These are phyloP conservation scores for Anableps anableps DNA, from an alignment of 2,797 vertebrate species.

Conservation along the genomic window DNA sequence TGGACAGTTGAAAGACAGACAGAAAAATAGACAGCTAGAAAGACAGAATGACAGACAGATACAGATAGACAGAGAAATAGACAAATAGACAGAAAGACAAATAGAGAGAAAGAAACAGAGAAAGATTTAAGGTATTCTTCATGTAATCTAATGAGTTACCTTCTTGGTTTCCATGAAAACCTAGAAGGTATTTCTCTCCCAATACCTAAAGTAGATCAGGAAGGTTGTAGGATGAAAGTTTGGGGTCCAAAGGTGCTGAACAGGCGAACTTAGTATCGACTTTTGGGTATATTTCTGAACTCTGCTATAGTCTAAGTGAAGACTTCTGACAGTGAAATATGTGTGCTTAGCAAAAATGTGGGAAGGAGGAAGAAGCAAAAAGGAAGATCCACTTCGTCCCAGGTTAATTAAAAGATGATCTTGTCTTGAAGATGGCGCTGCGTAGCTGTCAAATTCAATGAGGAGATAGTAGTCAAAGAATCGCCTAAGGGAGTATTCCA, in stretches of 20 bases:
- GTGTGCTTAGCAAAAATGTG: neutral
- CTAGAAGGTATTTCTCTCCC: neutral
- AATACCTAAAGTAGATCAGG: neutral
- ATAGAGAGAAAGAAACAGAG: neutral
- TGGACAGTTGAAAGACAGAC: too few relatives aligned
- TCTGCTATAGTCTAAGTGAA: neutral
- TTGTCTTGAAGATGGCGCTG: slow-evolving; percentile 55
- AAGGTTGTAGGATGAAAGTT: neutral
- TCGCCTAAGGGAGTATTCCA: slow-evolving; percentile 49
- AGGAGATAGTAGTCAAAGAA: slow-evolving; percentile 51
- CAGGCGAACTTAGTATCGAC: neutral
- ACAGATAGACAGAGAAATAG: too few relatives aligned
- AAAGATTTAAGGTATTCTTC: neutral
- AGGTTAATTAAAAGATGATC: slow-evolving; percentile 75
- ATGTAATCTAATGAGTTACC: neutral
- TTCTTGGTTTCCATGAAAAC: neutral
- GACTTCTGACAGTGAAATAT: neutral
- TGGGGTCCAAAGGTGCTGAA: neutral
- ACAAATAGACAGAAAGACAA: too few relatives aligned
- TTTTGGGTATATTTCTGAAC: neutral
- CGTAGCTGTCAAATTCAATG: slow-evolving; percentile 64
- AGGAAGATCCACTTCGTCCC: slow-evolving; percentile 41
- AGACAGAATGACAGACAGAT: too few relatives aligned
- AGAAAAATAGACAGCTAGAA: too few relatives aligned
- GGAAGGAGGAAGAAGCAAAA: neutral